Conservation (phyloP, 2,888 invertebrate genomes). For the Netelia fuscicornis region DNA sequence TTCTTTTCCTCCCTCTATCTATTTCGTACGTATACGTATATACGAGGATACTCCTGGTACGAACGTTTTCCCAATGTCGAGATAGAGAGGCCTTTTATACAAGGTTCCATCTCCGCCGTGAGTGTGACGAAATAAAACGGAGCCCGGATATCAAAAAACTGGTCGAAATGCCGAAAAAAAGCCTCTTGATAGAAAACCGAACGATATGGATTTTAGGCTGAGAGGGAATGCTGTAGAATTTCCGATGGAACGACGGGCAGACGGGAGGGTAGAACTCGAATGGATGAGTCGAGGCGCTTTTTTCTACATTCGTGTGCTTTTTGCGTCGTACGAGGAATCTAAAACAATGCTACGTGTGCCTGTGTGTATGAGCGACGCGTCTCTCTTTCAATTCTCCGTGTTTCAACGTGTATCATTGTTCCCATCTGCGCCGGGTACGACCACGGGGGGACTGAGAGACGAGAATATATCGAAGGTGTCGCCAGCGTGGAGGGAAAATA, state of each 20-base stretch:
- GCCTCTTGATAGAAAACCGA: slow-evolving; percentile 42
- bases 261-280: slow-evolving; percentile 10
- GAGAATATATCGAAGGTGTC: neutral
- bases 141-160: slow-evolving; percentile 51
- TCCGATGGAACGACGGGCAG: slow-evolving; percentile 20
- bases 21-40: slow-evolving; percentile 6
- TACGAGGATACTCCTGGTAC: slow-evolving; percentile 11
- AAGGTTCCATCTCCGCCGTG: slow-evolving; percentile 30
- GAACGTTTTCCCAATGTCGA: slow-evolving; percentile 11
- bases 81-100: slow-evolving; percentile 41
- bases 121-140: slow-evolving; percentile 50
- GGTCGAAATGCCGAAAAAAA: slow-evolving; percentile 19
- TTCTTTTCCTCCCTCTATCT: slow-evolving; percentile 19
- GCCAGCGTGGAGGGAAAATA: neutral
- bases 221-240: neutral
- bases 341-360: slow-evolving; percentile 56
- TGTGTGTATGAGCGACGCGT: neutral
- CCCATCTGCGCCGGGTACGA: neutral
- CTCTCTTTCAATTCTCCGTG: slow-evolving; percentile 20
- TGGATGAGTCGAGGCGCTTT: slow-evolving; percentile 10
- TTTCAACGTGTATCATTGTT: slow-evolving; percentile 8
- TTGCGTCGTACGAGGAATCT: slow-evolving; percentile 53
- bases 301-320: neutral
- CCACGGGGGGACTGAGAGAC: too few relatives aligned
- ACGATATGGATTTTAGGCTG: slow-evolving; percentile 8